A percentile compares a stretch with the other conserved stretches of the same genome.
Conservation (phyloP, 2,113 vertebrate species). For the Heptranchias perlo region DNA sequence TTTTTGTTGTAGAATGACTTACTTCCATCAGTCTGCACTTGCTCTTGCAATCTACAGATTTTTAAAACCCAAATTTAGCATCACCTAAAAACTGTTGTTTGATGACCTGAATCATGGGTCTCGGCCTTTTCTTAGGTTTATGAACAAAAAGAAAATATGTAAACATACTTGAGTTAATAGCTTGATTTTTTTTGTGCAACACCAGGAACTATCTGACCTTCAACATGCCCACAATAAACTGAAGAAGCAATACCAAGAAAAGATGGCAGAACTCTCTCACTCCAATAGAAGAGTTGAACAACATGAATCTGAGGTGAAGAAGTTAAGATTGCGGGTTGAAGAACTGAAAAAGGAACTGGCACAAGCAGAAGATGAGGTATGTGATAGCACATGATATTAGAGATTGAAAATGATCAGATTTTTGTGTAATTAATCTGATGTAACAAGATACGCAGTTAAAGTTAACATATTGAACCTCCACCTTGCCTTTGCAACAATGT, state of each 20-base stretch:
- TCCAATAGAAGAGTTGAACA: slow-evolving; percentile 17
- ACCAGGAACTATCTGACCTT: slow-evolving; percentile 39
- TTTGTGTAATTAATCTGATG: neutral
- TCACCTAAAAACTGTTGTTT: neutral
- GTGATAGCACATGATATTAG: neutral
- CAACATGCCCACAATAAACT: slow-evolving; percentile 16
- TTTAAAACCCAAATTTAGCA: neutral
- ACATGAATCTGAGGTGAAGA: slow-evolving; percentile 43
- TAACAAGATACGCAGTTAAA: neutral
- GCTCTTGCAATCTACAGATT: neutral
- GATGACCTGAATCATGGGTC: neutral
- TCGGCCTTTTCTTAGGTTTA: neutral
- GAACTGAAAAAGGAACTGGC: slow-evolving; percentile 38
- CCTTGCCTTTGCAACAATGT: neutral
- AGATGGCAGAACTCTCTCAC: slow-evolving; percentile 27
- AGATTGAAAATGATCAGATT: neutral
- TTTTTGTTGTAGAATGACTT: neutral
- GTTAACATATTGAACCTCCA: neutral
- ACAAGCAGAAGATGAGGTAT: slow-evolving; percentile 40
- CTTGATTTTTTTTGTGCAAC: slow-evolving; percentile 39
- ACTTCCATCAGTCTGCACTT: neutral
- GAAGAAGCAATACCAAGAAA: slow-evolving; percentile 41
- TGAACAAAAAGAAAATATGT: neutral
- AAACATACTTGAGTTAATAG: neutral
- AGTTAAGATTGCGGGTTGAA: slow-evolving; percentile 40